These are phyloP conservation scores for Alectoris magna DNA, from an alignment of 2,797 vertebrate species.

Conservation along the genomic window DNA sequence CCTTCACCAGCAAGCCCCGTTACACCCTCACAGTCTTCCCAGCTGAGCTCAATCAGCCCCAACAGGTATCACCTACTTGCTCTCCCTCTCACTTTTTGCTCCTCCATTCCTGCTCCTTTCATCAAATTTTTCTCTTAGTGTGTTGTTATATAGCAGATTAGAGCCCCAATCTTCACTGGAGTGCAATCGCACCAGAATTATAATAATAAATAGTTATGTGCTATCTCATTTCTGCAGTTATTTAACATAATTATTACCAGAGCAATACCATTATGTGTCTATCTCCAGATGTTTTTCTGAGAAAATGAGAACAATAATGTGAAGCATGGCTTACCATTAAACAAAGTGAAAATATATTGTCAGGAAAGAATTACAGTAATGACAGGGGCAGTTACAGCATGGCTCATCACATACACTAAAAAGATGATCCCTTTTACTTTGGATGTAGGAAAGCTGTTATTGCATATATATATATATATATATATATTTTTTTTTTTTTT, in stretches of 20 bases:
- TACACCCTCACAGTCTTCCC: accelerated
- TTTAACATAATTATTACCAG: slow-evolving; percentile 50
- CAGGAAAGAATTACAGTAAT: neutral
- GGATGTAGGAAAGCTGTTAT: neutral
- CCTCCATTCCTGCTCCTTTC: neutral
- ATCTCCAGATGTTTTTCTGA: slow-evolving; percentile 26
- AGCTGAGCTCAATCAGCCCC: neutral
- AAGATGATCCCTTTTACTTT: neutral
- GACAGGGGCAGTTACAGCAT: neutral
- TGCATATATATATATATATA: neutral
- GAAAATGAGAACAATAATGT: slow-evolving; percentile 24
- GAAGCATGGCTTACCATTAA: neutral
- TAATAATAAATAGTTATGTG: slow-evolving; percentile 41
- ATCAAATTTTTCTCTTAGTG: neutral
- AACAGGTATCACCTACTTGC: accelerated
- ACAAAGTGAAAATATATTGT: neutral
- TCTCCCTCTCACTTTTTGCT: neutral
- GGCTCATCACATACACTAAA: neutral
- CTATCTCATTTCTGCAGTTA: slow-evolving; percentile 30
- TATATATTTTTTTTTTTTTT: no score
- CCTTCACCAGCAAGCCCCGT: accelerated
- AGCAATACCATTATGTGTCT: neutral
- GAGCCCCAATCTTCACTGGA: slow-evolving; percentile 7
- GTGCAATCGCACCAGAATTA: slow-evolving; percentile 16
- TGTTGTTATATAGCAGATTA: neutral